phyloP scores from a whole-genome alignment of 2,113 vertebrate genomes.

The Azemiops feae region DNA sequence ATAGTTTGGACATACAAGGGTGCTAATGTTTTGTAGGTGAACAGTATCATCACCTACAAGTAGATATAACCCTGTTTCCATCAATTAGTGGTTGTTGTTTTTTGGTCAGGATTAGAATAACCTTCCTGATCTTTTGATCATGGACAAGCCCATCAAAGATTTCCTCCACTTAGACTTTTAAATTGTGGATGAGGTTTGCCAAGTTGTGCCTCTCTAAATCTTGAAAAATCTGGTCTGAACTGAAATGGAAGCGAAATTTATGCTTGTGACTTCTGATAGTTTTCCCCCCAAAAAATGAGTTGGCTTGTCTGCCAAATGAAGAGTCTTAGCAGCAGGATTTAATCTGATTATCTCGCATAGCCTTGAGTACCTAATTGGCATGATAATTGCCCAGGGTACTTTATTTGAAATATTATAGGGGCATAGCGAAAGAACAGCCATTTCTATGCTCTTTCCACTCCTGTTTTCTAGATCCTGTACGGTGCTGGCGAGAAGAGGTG shows the following conservation, averaged over 20 bases:
- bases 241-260: not conserved
- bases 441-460: not conserved
- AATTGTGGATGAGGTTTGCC: not conserved
- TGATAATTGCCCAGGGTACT: not conserved
- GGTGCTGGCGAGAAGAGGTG: conserved; percentile 83
- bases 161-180: not conserved
- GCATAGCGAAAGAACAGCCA: not conserved
- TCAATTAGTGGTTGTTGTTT: not conserved
- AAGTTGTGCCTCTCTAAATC: not conserved
- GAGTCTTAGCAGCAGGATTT: not conserved
- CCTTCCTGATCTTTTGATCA: not conserved
- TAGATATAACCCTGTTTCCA: not conserved
- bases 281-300: not conserved
- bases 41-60: not conserved
- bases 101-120: not conserved
- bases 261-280: not conserved
- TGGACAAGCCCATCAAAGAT: not conserved
- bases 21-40: not conserved
- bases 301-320: not conserved
- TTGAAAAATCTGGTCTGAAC: not conserved
- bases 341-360: not conserved
- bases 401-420: not conserved
- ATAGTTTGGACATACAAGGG: not conserved
- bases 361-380: not conserved
- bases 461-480: conserved; percentile 71